Base-by-base conservation (phyloP, 37 sponge, comb jelly and placozoan species). In the Dysidea cf. avara region DNA sequence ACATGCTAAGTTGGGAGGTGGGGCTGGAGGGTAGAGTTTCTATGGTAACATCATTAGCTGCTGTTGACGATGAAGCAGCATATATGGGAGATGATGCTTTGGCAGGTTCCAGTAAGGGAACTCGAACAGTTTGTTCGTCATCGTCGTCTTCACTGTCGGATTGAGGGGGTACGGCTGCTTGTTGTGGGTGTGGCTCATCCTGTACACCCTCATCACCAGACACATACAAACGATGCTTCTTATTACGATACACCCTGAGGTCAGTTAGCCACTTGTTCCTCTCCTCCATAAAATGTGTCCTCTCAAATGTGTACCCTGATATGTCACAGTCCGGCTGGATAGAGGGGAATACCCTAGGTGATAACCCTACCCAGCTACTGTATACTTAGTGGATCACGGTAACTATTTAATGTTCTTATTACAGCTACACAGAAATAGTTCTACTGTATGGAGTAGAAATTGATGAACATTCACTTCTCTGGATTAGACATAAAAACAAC, bases 221-320 rank as follows among this genome's bases (percentile, higher is more conserved):
- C 7, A 12, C 46, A 43, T 43, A 9, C 5, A 12, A 43, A 43
- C 9, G 46, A 43, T 72, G 47, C 39, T 26, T 80, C 68, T 9
- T 43, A 43, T 9, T 43, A 26, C 49, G 72, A 16, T 63, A 83
- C 34, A 98, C 66, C 35, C 81, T 81, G 86, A 98, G 86, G 14
- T 87, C 47, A 25, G 81, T 72, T 40, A 98, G 64, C 86, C 94
- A 83, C 37, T 92, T 78, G 56, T 75, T 83, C 35, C 99, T 50
- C 75, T 98, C 90, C 56, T 95, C 99, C 99, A 98, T 98, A 14
- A 90, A 52, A 3, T 95, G 61, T 12, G 99, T 98, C 24, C 99
- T 66, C 80, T 98, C 96, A 37, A 95, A 95, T 7, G 99, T 98
- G 80, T 98, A 98, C 3, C 93, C 99, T 18, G 99, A 95, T 34